phyloP scores from a whole-genome alignment of 1,140 invertebrate genomes.

The Halotydeus destructor region DNA sequence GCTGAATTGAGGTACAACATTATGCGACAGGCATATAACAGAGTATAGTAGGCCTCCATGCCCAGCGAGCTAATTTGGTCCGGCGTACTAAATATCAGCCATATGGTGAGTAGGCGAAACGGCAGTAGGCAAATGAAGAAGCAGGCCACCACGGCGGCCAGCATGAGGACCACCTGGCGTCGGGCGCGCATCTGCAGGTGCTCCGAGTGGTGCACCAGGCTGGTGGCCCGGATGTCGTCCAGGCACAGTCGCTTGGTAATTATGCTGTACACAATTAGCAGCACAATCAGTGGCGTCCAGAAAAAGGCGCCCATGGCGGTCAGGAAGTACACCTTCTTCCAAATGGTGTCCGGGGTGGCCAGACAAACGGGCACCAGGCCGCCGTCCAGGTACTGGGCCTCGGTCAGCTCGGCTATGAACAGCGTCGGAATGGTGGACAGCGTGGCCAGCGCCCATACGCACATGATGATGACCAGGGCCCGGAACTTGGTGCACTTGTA shows the following conservation, averaged over 20 bases:
- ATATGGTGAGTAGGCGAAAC: constrained; percentile 58
- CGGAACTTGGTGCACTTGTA: constrained; percentile 73
- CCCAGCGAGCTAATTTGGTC: constrained; percentile 36
- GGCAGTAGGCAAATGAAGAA: constrained; percentile 76
- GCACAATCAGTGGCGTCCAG: constrained; percentile 50
- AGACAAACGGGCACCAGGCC: constrained; percentile 45
- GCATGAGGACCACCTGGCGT: constrained; percentile 51
- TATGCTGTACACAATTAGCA: constrained; percentile 55
- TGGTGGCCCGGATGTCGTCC: constrained; percentile 2
- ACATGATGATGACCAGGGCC: constrained; percentile 53
- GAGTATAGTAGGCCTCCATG: constrained; percentile 54
- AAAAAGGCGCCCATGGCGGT: constrained; percentile 59
- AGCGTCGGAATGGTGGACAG: constrained; percentile 41
- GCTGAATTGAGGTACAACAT: constrained; percentile 74
- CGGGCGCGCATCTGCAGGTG: constrained; percentile 18
- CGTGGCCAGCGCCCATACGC: constrained; percentile 62
- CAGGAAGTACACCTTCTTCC: constrained; percentile 48
- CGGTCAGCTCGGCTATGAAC: constrained; percentile 35
- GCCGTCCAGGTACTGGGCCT: constrained; percentile 40
- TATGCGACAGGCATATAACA: constrained; percentile 61
- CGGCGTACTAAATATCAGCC: constrained; percentile 39
- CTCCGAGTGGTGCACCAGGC: constrained; percentile 4
- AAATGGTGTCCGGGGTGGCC: constrained; percentile 43
- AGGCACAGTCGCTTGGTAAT: constrained; percentile 54
- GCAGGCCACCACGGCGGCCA: constrained; percentile 65